Evolutionary conservation across 92 coral and sea anemone species (phyloP).

Genomic region (Anthopleura xanthogrammica): DNA sequence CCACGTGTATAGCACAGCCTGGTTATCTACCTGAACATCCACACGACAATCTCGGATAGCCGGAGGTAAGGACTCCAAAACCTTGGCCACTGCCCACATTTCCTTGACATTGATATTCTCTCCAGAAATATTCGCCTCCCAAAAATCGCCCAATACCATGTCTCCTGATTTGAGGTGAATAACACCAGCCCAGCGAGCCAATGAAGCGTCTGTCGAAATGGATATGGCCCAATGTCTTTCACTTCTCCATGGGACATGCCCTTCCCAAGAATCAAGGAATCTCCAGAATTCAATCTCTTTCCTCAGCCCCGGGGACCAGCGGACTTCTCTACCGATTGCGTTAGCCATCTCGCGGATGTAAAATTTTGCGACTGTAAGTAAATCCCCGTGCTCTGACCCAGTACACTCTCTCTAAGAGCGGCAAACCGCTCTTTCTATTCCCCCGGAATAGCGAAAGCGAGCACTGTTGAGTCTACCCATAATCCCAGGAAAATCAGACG

Average conservation of each 20-base stretch:
- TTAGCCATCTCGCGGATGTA: slow-evolving; percentile 38
- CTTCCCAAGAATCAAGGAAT: neutral
- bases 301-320: neutral
- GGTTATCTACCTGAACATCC: slow-evolving; percentile 16
- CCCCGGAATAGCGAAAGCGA: slow-evolving; percentile 34
- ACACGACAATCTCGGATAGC: slow-evolving; percentile 6
- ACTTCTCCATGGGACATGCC: neutral
- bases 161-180: slow-evolving; percentile 8
- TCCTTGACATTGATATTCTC: slow-evolving; percentile 16
- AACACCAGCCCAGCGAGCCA: slow-evolving; percentile 13
- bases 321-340: neutral
- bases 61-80: neutral
- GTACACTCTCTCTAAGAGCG: slow-evolving; percentile 31
- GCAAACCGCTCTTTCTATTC: slow-evolving; percentile 35
- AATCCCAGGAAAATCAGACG: slow-evolving; percentile 27
- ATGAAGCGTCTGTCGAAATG: neutral
- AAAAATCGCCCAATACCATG: neutral
- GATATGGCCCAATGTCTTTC: neutral
- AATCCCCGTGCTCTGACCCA: neutral
- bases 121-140: neutral
- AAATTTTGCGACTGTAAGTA: slow-evolving; percentile 41
- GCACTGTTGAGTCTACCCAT: slow-evolving; percentile 30
- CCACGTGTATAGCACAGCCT: slow-evolving; percentile 12
- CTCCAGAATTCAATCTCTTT: slow-evolving; percentile 6
- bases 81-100: slow-evolving; percentile 12